phyloP scores from a whole-genome alignment of 1,140 invertebrate species.

The Coboldia fuscipes region DNA sequence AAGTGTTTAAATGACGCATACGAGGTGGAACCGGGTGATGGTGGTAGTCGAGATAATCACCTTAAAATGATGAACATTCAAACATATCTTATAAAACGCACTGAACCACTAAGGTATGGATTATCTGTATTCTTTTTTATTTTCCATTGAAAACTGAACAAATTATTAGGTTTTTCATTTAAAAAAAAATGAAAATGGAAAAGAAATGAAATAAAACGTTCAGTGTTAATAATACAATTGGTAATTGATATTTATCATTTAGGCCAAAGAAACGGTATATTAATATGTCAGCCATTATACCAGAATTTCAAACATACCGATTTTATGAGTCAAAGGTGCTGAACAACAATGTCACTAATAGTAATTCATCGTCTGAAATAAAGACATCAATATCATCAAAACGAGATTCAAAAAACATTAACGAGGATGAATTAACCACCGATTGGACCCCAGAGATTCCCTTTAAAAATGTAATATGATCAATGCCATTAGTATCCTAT shows the following conservation, averaged over 20 bases:
- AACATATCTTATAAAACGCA: slow-evolving; percentile 79
- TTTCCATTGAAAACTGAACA: not conserved
- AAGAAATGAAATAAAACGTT: not conserved
- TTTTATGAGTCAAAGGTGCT: not conserved
- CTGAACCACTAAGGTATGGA: slow-evolving; percentile 43
- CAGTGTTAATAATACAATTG: not conserved
- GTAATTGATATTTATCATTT: not conserved
- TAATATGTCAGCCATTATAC: not conserved
- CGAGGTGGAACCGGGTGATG: slow-evolving; percentile 81
- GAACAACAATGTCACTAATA: not conserved
- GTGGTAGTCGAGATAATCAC: slow-evolving; percentile 63
- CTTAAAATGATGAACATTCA: slow-evolving; percentile 70
- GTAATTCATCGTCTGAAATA: not conserved
- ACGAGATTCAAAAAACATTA: slow-evolving; percentile 20
- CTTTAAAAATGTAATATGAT: slow-evolving; percentile 57
- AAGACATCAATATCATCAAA: not conserved
- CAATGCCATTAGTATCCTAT: slow-evolving; percentile 1
- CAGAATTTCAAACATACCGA: not conserved
- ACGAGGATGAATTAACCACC: slow-evolving; percentile 50
- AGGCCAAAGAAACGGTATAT: not conserved
- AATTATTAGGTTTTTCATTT: not conserved
- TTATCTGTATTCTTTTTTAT: slow-evolving; percentile 11
- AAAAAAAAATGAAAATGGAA: not conserved
- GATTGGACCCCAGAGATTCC: slow-evolving; percentile 83
- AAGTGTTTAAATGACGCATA: slow-evolving; percentile 71